Percentiles rank a stretch among this genome's conserved stretches.
These are phyloP conservation scores for Lamellibrachia luymesi DNA, from an alignment of 1,140 invertebrate species.

Conservation along the genomic window DNA sequence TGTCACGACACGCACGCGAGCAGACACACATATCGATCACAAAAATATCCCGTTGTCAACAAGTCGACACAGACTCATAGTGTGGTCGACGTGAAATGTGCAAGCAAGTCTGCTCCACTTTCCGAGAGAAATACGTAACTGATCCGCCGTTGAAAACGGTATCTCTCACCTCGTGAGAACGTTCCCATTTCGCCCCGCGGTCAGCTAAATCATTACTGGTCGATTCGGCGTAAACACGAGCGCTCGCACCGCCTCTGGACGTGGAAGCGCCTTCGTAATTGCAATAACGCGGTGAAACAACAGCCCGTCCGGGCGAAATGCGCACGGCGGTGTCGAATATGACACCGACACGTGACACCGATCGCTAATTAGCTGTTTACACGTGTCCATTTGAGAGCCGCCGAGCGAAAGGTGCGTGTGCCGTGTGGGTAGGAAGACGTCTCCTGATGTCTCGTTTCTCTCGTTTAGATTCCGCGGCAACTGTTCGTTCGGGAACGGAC, in stretches of 20 bases:
- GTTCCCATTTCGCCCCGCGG: neutral
- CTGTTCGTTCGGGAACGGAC: neutral
- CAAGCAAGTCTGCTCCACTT: neutral
- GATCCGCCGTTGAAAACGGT: neutral
- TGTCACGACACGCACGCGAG: too few relatives aligned
- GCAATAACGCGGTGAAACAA: neutral
- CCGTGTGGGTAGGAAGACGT: neutral
- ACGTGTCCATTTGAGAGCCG: neutral
- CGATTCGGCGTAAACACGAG: neutral
- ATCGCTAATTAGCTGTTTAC: neutral
- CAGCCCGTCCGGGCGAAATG: neutral
- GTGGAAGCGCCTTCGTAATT: neutral
- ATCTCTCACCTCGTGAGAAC: neutral
- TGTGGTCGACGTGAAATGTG: neutral
- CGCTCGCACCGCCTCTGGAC: neutral
- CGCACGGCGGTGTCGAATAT: neutral
- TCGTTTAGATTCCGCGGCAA: too few relatives aligned
- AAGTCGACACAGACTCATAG: neutral
- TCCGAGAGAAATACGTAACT: neutral
- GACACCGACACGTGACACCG: neutral
- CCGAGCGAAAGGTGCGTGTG: neutral
- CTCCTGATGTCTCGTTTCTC: neutral
- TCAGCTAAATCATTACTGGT: conserved; percentile 1
- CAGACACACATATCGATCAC: neutral
- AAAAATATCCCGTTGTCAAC: neutral